These are phyloP conservation scores for Tupaia chinensis DNA, from an alignment of 2,113 vertebrate genomes.

Conservation along the genomic window DNA sequence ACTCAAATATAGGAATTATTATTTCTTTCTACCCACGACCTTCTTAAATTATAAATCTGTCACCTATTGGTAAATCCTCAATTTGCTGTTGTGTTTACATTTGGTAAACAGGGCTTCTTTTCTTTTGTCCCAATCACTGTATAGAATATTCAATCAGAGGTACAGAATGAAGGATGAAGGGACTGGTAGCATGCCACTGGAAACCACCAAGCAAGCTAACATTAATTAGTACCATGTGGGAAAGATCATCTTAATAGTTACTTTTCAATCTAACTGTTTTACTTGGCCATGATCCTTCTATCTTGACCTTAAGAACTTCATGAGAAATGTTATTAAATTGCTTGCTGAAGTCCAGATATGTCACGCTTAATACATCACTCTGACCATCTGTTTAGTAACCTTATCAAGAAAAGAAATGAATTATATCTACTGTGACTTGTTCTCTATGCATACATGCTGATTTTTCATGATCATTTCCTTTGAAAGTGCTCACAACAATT, in stretches of 20 bases:
- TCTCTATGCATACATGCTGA: constrained; percentile 19
- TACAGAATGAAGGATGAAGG: neutral
- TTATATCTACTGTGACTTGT: neutral
- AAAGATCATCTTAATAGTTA: neutral
- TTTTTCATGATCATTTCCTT: neutral
- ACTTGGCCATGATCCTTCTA: neutral
- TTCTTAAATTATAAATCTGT: neutral
- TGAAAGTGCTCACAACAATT: neutral
- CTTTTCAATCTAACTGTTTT: neutral
- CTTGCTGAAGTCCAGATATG: constrained; percentile 6
- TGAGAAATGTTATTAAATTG: constrained; percentile 51
- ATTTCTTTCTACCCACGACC: neutral
- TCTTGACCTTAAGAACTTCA: constrained; percentile 42
- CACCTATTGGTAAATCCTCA: neutral
- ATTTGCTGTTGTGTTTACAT: neutral
- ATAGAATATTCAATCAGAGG: neutral
- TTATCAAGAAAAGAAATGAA: constrained; percentile 1
- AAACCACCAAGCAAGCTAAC: neutral
- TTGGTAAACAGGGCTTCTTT: neutral
- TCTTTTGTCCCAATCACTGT: neutral
- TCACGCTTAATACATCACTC: constrained; percentile 34
- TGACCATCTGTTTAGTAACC: constrained; percentile 13
- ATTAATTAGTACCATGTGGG: neutral
- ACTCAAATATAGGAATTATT: neutral
- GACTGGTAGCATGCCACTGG: neutral